These are phyloP conservation scores for Diarsia brunnea DNA, from an alignment of 2,888 invertebrate species.

Conservation along the genomic window DNA sequence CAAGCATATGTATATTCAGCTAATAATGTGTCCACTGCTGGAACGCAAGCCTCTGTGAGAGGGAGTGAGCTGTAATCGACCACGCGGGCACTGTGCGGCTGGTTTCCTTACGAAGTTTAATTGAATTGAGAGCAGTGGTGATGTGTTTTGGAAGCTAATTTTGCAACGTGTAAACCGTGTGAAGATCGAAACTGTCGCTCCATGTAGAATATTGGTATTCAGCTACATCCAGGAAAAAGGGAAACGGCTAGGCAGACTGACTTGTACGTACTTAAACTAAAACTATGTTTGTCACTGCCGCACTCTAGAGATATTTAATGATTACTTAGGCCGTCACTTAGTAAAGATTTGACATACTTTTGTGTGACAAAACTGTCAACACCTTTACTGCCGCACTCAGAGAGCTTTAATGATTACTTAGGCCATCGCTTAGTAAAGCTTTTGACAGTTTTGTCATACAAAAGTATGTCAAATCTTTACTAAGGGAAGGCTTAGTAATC, in stretches of 20 bases:
- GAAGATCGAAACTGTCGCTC: background rate
- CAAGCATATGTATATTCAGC: background rate
- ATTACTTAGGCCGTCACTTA: too few relatives aligned
- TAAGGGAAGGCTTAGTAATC: too few relatives aligned
- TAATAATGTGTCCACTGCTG: background rate
- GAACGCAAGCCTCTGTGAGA: background rate
- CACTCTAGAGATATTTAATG: too few relatives aligned
- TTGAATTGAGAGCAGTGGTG: background rate
- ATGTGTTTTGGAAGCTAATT: background rate
- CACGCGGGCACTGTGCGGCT: background rate
- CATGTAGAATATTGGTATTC: background rate
- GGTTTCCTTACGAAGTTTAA: background rate
- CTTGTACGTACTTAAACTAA: background rate
- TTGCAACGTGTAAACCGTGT: background rate
- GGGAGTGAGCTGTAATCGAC: background rate
- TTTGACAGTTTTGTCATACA: too few relatives aligned
- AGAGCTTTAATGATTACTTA: too few relatives aligned
- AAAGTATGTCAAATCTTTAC: too few relatives aligned
- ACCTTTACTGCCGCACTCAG: too few relatives aligned
- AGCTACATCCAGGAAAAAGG: background rate
- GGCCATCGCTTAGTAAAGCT: too few relatives aligned
- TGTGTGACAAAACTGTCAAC: too few relatives aligned
- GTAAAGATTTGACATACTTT: too few relatives aligned
- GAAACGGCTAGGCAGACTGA: background rate
- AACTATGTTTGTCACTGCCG: too few relatives aligned